Percentiles rank a stretch among this genome's conserved stretches.
These are phyloP conservation scores for Cottoperca gobio DNA, from an alignment of 2,797 vertebrate genomes.

Conservation along the genomic window DNA sequence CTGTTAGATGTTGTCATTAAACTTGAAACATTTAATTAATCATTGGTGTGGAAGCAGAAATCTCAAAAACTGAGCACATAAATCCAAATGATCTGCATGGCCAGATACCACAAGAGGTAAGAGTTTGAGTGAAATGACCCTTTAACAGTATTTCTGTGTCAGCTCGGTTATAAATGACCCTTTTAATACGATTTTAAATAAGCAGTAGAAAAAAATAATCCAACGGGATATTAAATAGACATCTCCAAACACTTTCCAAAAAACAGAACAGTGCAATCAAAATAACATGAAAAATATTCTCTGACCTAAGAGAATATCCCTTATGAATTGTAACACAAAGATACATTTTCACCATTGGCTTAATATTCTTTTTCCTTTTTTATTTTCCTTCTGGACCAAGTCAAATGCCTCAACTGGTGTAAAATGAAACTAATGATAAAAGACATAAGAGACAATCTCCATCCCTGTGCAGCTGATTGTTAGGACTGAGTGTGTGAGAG, in stretches of 20 bases:
- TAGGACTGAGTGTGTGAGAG: conserved; percentile 51
- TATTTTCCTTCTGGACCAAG: conserved; percentile 4
- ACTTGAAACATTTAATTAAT: neutral
- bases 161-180: conserved; percentile 49
- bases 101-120: conserved; percentile 6
- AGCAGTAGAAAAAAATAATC: conserved; percentile 58
- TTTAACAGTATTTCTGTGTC: conserved; percentile 35
- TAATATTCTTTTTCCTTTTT: neutral
- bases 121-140: conserved; percentile 23
- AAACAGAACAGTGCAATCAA: conserved; percentile 75
- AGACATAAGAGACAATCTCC: conserved; percentile 42
- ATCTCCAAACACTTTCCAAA: conserved; percentile 42
- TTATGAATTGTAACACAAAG: conserved; percentile 41
- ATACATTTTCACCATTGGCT: conserved; percentile 38
- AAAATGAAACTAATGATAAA: conserved; percentile 50
- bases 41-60: neutral
- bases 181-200: conserved; percentile 70
- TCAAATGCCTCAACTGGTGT: conserved; percentile 22
- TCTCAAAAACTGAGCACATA: neutral
- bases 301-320: conserved; percentile 45
- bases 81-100: conserved; percentile 22
- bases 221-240: conserved; percentile 71
- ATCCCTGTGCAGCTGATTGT: conserved; percentile 67
- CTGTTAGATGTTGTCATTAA: neutral
- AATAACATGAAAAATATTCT: conserved; percentile 52